Conservation (phyloP, 2,113 vertebrate genomes). For the Cyprinus carpio region DNA sequence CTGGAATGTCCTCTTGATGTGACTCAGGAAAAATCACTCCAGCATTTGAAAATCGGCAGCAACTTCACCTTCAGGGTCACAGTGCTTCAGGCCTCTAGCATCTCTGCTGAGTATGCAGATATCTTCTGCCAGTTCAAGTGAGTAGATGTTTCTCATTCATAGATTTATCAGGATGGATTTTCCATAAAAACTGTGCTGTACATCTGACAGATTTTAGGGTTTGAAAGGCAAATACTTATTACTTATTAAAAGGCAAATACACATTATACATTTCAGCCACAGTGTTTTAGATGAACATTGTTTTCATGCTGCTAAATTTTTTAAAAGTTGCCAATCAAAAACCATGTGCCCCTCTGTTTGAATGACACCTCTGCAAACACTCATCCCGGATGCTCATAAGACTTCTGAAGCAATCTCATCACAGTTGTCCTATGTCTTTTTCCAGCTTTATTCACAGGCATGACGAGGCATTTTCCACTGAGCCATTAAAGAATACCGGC, state of each 20-base stretch:
- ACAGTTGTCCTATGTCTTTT: not conserved
- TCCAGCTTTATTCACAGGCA: slow-evolving; percentile 95
- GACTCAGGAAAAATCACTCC: slow-evolving; percentile 77
- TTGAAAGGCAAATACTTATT: not conserved
- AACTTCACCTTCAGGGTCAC: slow-evolving; percentile 98
- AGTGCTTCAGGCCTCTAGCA: slow-evolving; percentile 95
- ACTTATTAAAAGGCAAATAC: too few relatives aligned
- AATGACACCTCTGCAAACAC: not conserved
- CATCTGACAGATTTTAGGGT: not conserved
- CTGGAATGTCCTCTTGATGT: slow-evolving; percentile 80
- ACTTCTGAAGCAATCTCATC: not conserved
- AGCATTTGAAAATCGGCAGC: slow-evolving; percentile 89
- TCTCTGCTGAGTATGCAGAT: slow-evolving; percentile 95
- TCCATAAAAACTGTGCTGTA: not conserved
- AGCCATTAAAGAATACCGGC: slow-evolving; percentile 97
- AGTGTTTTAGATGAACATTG: not conserved
- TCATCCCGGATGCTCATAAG: not conserved
- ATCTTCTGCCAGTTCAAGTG: slow-evolving; percentile 99
- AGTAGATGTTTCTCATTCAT: slow-evolving; percentile 53
- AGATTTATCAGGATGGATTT: not conserved
- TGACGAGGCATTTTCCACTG: slow-evolving; percentile 96
- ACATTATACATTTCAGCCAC: not conserved
- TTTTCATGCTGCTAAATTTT: not conserved
- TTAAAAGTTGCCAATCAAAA: not conserved
- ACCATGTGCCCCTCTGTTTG: not conserved